A percentile compares a stretch with the other conserved stretches of the same genome.
These are phyloP conservation scores for Ennomos quercinarius DNA, from an alignment of 2,888 invertebrate genomes.

Conservation along the genomic window DNA sequence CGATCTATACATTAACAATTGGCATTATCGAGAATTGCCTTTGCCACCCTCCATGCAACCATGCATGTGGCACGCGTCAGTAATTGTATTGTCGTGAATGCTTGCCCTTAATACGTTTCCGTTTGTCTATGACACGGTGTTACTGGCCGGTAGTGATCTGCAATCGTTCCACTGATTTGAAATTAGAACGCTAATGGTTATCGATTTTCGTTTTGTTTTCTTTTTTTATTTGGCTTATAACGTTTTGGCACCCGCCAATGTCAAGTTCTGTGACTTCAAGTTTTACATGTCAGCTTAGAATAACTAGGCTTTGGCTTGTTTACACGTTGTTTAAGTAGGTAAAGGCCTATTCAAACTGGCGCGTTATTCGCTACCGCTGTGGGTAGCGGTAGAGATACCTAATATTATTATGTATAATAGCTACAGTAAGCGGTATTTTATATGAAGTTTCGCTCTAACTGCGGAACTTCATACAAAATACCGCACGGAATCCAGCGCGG, in stretches of 20 bases:
- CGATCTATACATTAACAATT: constrained; percentile 70
- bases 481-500: too few species aligned
- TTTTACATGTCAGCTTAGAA: too few species aligned
- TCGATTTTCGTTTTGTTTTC: constrained; percentile 7
- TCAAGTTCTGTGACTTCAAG: neutral
- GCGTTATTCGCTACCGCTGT: too few species aligned
- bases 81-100: constrained; percentile 70
- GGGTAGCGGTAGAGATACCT: too few species aligned
- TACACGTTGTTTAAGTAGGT: too few species aligned
- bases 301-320: too few species aligned
- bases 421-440: too few species aligned
- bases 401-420: too few species aligned
- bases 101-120: constrained; percentile 66
- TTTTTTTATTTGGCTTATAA: constrained; percentile 6
- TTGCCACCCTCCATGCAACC: constrained; percentile 49
- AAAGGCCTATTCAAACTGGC: too few species aligned
- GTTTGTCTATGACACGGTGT: constrained; percentile 63
- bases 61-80: constrained; percentile 65
- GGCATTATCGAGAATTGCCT: constrained; percentile 73
- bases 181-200: constrained; percentile 48
- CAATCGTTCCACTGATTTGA: constrained; percentile 50
- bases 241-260: constrained; percentile 6
- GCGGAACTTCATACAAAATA: too few species aligned
- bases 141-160: constrained; percentile 42
- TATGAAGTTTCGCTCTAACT: too few species aligned